phyloP scores from a whole-genome alignment of 2,797 vertebrate genomes.

The Tamandua tetradactyla region DNA sequence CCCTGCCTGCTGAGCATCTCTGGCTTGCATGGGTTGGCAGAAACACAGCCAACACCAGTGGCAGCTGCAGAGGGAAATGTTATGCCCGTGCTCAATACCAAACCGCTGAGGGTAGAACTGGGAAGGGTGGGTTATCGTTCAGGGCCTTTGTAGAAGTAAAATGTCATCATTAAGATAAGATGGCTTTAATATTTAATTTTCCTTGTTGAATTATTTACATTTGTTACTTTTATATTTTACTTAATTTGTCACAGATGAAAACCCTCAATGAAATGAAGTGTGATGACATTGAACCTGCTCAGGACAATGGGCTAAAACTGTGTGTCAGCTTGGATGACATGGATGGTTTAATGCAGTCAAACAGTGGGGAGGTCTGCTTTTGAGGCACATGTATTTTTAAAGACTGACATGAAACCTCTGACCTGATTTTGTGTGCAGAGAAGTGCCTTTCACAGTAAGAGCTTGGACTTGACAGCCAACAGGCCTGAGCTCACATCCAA shows the following conservation, averaged over 20 bases:
- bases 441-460: not conserved
- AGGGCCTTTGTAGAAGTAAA: conserved; percentile 79
- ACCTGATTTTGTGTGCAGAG: too few species aligned
- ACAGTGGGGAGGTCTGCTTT: accelerated
- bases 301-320: not conserved
- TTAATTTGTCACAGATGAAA: conserved; percentile 78
- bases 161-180: conserved; percentile 72
- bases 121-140: conserved; percentile 61
- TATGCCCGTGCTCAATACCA: conserved; percentile 67
- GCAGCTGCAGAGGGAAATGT: conserved; percentile 81
- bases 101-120: conserved; percentile 79
- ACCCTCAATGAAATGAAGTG: conserved; percentile 73
- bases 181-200: conserved; percentile 79
- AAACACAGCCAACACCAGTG: conserved; percentile 73
- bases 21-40: conserved; percentile 76
- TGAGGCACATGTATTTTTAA: accelerated
- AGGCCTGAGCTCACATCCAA: not conserved
- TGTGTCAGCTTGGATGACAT: not conserved
- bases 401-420: not conserved
- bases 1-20: conserved; percentile 72
- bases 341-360: not conserved
- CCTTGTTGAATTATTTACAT: conserved; percentile 79
- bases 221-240: conserved; percentile 82
- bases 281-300: not conserved
- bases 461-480: too few species aligned